Evolutionary conservation across 2,888 invertebrate species (phyloP).

Genomic region (Heliconius hortense): DNA sequence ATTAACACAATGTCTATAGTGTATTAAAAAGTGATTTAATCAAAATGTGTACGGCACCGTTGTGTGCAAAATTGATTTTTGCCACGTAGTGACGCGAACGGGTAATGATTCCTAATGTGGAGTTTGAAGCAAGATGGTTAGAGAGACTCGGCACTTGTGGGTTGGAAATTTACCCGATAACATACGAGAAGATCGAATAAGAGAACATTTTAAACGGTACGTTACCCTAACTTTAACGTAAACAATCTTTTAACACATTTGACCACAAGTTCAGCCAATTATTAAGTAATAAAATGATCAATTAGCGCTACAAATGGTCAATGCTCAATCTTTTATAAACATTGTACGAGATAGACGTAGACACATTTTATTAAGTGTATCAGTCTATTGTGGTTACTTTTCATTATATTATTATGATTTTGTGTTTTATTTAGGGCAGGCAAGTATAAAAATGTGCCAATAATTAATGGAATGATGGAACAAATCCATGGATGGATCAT

Average conservation of each 20-base stretch:
- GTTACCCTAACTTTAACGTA: slow-evolving; percentile 33
- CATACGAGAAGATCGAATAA: slow-evolving; percentile 98
- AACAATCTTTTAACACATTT: background rate
- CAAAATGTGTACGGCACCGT: slow-evolving; percentile 80
- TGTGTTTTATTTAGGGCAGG: too few relatives aligned
- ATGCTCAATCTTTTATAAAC: background rate
- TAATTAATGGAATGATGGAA: background rate
- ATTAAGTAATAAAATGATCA: background rate
- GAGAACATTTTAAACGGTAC: slow-evolving; percentile 99
- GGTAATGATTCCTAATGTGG: slow-evolving; percentile 93
- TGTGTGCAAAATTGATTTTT: slow-evolving; percentile 81
- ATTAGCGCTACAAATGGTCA: background rate
- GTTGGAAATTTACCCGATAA: slow-evolving; percentile 99
- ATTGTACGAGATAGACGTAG: background rate
- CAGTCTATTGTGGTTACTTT: background rate
- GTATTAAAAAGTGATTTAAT: slow-evolving; percentile 68
- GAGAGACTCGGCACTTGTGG: slow-evolving; percentile 99
- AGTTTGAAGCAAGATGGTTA: slow-evolving; percentile 99
- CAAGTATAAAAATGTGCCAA: too few relatives aligned
- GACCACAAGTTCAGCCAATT: background rate
- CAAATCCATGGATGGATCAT: too few relatives aligned
- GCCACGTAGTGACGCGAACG: slow-evolving; percentile 84
- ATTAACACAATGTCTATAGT: slow-evolving; percentile 68
- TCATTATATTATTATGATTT: background rate
- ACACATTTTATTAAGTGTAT: too few relatives aligned